Evolutionary conservation across 2,113 vertebrate genomes (phyloP).

Genomic region (Heteronetta atricapilla): DNA sequence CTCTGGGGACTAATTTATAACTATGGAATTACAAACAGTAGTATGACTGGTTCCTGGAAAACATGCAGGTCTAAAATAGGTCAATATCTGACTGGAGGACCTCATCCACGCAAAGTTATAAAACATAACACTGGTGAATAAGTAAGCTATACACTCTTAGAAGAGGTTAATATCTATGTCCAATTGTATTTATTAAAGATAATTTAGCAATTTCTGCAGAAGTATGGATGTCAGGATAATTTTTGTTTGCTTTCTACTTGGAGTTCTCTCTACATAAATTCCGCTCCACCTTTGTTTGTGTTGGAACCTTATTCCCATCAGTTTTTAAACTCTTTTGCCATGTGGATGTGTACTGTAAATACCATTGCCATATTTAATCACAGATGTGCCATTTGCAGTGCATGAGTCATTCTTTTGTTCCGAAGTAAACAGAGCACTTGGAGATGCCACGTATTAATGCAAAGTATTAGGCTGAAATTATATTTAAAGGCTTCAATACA

Average conservation of each 20-base stretch:
- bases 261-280: neutral
- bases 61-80: neutral
- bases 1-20: neutral
- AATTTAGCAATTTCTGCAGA: neutral
- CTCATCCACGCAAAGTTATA: neutral
- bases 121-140: neutral
- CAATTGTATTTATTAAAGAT: neutral
- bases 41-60: neutral
- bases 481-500: slow-evolving; percentile 44
- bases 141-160: neutral
- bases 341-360: neutral
- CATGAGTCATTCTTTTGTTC: neutral
- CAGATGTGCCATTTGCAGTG: neutral
- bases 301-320: neutral
- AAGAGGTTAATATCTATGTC: neutral
- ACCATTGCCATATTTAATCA: neutral
- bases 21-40: neutral
- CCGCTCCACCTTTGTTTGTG: neutral
- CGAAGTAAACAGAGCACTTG: neutral
- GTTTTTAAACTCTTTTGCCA: neutral
- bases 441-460: slow-evolving; percentile 2
- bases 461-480: slow-evolving; percentile 33
- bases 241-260: neutral
- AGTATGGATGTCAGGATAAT: neutral
- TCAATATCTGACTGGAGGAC: neutral